These are phyloP conservation scores for Callospermophilus lateralis DNA, from an alignment of 2,113 vertebrate species.

Conservation along the genomic window DNA sequence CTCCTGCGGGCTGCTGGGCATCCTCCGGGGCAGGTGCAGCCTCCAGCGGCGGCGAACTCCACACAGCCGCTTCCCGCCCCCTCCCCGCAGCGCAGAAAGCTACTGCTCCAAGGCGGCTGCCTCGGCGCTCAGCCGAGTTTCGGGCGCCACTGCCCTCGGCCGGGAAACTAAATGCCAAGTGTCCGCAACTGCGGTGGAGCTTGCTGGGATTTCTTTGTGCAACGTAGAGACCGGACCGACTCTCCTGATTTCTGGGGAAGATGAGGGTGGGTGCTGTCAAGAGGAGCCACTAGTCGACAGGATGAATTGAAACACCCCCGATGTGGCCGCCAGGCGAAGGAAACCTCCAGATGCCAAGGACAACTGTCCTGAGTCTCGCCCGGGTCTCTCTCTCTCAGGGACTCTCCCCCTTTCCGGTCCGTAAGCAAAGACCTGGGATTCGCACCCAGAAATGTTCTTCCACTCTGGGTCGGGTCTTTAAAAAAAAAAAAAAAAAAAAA, in stretches of 20 bases:
- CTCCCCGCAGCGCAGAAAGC: slow-evolving; percentile 45
- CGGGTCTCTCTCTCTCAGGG: background rate
- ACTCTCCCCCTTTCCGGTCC: background rate
- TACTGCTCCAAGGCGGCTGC: background rate
- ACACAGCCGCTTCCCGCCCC: background rate
- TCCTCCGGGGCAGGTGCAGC: slow-evolving; percentile 71
- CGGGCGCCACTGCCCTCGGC: background rate
- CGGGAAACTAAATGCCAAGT: slow-evolving; percentile 2
- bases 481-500: too few species aligned
- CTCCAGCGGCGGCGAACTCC: background rate
- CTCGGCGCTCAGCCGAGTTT: background rate
- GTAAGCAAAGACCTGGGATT: background rate
- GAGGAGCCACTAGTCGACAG: background rate
- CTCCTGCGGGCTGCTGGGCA: slow-evolving; percentile 78
- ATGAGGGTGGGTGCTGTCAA: background rate
- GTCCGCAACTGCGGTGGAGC: background rate
- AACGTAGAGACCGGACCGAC: background rate
- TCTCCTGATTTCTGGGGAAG: background rate
- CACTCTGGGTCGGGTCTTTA: background rate
- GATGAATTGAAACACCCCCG: background rate
- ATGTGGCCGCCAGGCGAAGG: background rate
- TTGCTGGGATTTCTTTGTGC: slow-evolving; percentile 20
- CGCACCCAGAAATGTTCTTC: slow-evolving; percentile 38
- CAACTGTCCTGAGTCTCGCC: slow-evolving; percentile 21
- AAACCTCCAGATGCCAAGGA: slow-evolving; percentile 30